Conservation (phyloP, 2,888 invertebrate species). For the Lasioglossum vierecki region DNA sequence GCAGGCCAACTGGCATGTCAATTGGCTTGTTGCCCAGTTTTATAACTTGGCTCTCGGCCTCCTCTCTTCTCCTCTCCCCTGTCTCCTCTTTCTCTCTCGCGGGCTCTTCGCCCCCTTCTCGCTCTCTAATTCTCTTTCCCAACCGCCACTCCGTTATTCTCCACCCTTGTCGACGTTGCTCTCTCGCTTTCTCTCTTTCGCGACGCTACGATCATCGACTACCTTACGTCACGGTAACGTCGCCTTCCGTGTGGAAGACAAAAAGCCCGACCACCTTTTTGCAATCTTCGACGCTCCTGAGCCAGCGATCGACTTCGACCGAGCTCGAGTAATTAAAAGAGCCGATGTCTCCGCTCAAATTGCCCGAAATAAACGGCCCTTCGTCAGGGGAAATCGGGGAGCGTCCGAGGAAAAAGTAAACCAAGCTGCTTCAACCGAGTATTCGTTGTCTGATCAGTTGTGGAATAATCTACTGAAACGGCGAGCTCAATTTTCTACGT, state of each 20-base stretch:
- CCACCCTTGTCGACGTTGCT: slow-evolving; percentile 31
- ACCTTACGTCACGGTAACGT: slow-evolving; percentile 75
- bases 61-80: slow-evolving; percentile 64
- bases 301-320: slow-evolving; percentile 18
- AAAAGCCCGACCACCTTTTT: slow-evolving; percentile 28
- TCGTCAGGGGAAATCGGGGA: neutral
- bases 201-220: slow-evolving; percentile 56
- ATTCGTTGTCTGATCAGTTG: neutral
- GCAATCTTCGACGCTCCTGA: slow-evolving; percentile 17
- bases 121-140: slow-evolving; percentile 42
- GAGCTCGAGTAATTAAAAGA: slow-evolving; percentile 10
- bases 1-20: slow-evolving; percentile 83
- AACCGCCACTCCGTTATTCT: slow-evolving; percentile 43
- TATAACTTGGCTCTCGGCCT: slow-evolving; percentile 79
- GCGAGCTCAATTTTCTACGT: neutral
- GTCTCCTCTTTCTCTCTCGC: slow-evolving; percentile 41
- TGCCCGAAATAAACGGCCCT: neutral
- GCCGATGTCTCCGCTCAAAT: neutral
- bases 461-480: neutral
- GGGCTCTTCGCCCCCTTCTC: neutral
- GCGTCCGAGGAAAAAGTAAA: neutral
- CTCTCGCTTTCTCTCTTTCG: slow-evolving; percentile 42
- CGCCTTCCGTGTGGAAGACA: slow-evolving; percentile 50
- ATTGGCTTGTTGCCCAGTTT: slow-evolving; percentile 84
- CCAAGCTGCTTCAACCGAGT: neutral